phyloP scores from a whole-genome alignment of 1,140 invertebrate species.

The Glossosoma conforme region DNA sequence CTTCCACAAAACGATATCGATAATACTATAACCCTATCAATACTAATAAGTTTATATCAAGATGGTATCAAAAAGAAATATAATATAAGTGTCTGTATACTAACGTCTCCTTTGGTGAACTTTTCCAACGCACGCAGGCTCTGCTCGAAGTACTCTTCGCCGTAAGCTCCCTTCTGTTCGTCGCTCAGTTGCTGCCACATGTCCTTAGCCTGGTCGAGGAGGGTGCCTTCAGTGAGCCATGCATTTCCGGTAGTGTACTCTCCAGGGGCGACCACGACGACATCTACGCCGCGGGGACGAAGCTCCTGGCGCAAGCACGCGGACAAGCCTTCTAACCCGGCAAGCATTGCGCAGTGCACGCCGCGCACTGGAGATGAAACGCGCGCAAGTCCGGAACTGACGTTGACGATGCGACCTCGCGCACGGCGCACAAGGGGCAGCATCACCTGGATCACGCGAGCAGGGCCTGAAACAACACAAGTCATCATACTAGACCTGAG shows the following conservation, averaged over 20 bases:
- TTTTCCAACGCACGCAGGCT: conserved; percentile 70
- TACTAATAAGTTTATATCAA: no score
- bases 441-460: conserved; percentile 73
- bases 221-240: conserved; percentile 66
- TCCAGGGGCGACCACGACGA: conserved; percentile 76
- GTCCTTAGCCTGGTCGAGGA: conserved; percentile 69
- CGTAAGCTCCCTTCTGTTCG: conserved; percentile 70
- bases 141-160: conserved; percentile 74
- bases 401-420: conserved; percentile 64
- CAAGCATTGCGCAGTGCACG: conserved; percentile 71
- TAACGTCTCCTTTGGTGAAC: conserved; percentile 64
- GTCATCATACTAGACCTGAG: no score
- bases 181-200: conserved; percentile 74
- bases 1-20: no score
- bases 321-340: conserved; percentile 74
- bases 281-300: conserved; percentile 67
- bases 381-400: conserved; percentile 67
- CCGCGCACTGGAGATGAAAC: conserved; percentile 71
- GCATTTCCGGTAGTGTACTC: conserved; percentile 72
- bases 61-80: no score
- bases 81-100: conserved; percentile 22
- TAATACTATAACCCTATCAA: no score
- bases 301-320: conserved; percentile 78
- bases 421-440: conserved; percentile 71
- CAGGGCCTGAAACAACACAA: conserved; percentile 48